phyloP scores from a whole-genome alignment of 2,888 invertebrate genomes.

The Tenthredo livida region DNA sequence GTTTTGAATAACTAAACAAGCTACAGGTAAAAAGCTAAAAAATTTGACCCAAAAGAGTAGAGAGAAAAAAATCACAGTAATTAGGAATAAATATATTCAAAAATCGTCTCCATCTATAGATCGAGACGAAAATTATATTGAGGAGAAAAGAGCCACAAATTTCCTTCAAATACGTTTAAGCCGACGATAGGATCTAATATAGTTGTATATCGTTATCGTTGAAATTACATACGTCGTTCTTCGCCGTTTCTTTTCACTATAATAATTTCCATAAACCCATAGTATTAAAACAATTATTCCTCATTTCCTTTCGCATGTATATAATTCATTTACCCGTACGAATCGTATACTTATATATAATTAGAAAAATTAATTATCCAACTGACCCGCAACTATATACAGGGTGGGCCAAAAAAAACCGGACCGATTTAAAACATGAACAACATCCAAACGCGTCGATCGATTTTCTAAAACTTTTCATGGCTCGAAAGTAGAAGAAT shows the following conservation, averaged over 20 bases:
- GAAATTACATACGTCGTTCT: not conserved
- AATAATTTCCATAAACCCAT: not conserved
- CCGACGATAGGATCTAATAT: not conserved
- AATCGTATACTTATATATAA: not conserved
- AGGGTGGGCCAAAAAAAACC: too few species aligned
- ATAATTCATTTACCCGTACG: not conserved
- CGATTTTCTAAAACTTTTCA: too few species aligned
- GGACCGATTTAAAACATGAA: too few species aligned
- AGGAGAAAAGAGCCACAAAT: not conserved
- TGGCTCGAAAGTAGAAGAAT: too few species aligned
- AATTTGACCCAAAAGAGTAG: too few species aligned
- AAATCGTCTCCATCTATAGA: not conserved
- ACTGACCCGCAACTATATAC: not conserved
- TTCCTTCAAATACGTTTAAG: not conserved
- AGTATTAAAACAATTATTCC: not conserved
- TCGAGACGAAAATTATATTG: not conserved
- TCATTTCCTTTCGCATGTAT: conserved; percentile 12
- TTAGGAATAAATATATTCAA: not conserved
- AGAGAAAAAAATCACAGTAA: too few species aligned
- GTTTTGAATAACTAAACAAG: not conserved
- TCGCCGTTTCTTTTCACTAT: not conserved
- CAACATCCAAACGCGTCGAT: too few species aligned
- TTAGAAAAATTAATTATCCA: not conserved
- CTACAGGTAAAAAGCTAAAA: too few species aligned
- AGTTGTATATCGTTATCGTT: too few species aligned